These are phyloP conservation scores for Antheraea yamamai DNA, from an alignment of 2,888 invertebrate genomes.

Conservation along the genomic window DNA sequence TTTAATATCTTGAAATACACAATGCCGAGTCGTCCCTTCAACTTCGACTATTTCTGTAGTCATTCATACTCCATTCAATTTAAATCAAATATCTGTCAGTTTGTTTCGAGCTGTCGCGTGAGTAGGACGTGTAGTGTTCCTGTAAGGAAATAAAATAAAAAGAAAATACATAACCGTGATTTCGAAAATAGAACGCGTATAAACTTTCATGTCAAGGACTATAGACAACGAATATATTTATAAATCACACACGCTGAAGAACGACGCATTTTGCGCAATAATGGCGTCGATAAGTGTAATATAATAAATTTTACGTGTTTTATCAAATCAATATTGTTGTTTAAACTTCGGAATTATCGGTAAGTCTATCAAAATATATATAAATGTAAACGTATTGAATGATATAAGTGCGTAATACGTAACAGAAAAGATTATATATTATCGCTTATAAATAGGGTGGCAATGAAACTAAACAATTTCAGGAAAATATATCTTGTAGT, in stretches of 20 bases:
- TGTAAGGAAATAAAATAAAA: constrained; percentile 6
- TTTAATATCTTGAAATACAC: constrained; percentile 35
- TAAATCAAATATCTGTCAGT: constrained; percentile 44
- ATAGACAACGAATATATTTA: constrained; percentile 21
- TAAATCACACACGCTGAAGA: constrained; percentile 3
- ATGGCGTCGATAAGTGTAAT: constrained; percentile 20
- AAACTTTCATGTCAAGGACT: constrained; percentile 21
- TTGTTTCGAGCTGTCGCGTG: not conserved
- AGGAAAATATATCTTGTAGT: not conserved
- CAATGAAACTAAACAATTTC: not conserved
- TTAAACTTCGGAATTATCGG: constrained; percentile 7
- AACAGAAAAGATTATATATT: not conserved
- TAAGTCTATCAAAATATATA: constrained; percentile 3
- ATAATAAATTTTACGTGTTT: constrained; percentile 19
- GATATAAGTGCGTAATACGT: not conserved
- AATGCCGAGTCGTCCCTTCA: constrained; percentile 58
- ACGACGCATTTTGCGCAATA: constrained; percentile 16
- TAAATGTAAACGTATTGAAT: not conserved
- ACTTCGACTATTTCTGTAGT: constrained; percentile 64
- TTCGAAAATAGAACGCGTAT: constrained; percentile 21
- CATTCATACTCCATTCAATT: constrained; percentile 70
- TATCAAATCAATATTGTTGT: constrained; percentile 15
- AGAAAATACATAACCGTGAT: constrained; percentile 14
- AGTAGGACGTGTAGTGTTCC: not conserved
- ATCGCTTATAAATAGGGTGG: constrained; percentile 1